Base-by-base conservation (phyloP, 2,113 vertebrate species). In the Trochalopteron elliotii region DNA sequence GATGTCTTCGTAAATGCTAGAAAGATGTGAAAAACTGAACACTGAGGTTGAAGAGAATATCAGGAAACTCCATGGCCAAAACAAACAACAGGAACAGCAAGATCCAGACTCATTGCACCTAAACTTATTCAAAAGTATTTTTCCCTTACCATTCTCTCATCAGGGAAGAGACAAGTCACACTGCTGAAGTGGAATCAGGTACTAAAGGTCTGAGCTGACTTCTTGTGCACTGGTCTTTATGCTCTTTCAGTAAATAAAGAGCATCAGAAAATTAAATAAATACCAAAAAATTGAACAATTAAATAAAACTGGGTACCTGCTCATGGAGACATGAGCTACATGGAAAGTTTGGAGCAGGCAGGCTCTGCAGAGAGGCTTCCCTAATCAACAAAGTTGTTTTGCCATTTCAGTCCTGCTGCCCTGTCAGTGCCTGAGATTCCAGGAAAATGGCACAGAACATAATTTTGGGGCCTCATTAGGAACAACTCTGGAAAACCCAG, bases 361-460 rank as follows among this genome's bases (percentile, higher is more conserved):
- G 16, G 12, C 17, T 40, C 47, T 31, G 84, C 30, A 31, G 19
- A 7, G 0, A 5, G 9, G 5, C 1, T 40, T 65, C 10, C 3
- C 16, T 33, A 11, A 45, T 10, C 15, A 24, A 21, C 25, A 72
- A 18, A 83, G 8, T 2, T 45, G 2, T 31, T 61, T 44, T 37
- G 6, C 3, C 25, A 31, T 33, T 65, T 63, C 64, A 67, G n/a
- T 49, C 3, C 12, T 52, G 12, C 37, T 76, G 53, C 11, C n/a
- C 31, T n/a, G 1, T 12, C 14, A 45, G 6, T 21, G 27, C 19
- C 52, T 70, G 4, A 8, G 4, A 20, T 45, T 75, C 42, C 56
- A 45, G 25, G 25, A 71, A 59, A 70, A 75, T 31, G 9, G 3
- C 27, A 25, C 18, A 50, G 42, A 57, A 5, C 13, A 37, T 18